Base-by-base conservation (phyloP, 2,113 vertebrate species). In the Solenodon paradoxus region DNA sequence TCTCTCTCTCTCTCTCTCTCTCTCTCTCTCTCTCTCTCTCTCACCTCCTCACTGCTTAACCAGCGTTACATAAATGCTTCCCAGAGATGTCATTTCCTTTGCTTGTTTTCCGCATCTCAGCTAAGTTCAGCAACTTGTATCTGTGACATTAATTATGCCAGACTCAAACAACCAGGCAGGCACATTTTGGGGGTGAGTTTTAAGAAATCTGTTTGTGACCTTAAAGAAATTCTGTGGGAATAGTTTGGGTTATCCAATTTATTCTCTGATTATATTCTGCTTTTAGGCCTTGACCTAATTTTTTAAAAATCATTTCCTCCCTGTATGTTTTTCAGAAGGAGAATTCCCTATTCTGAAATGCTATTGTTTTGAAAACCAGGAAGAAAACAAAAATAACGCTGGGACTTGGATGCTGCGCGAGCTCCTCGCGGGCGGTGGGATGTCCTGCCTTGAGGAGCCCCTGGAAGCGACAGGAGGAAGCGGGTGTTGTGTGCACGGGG, bases 241-340 rank as follows among this genome's bases (percentile, higher is more conserved):
- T 57, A 42, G 81, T 85, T 84, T 79, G 63, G 87, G 57, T 63
- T 85, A 45, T 66, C 28, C 92, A 83, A 57, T 96, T 78, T 90
- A 90, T 91, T 94, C 79, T 55, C 5, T 86, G 85, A 92, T 97
- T 93, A 91, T 87, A 47, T 93, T 84, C 78, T 86, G 82, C 59
- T 86, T 74, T 85, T 71, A 95, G 95, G 94, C 68, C 94, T 88
- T 97, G 95, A 96, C 95, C 94, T 96, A 94, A 95, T 96, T 97
- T 94, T 69, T n/a, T n/a, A n/a, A n/a, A 95, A 95, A 85, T 78
- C 40, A 49, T 72, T 94, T 95, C 47, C 49, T 84, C 79, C 55
- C 86, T 57, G 61, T 64, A 20, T 93, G 79, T 40, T 66, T 96
- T 95, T 91, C 61, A 79, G 84, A 95, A 53, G 86, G 59, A 35